These are phyloP conservation scores for Daboia siamensis DNA, from an alignment of 2,113 vertebrate species.

Conservation along the genomic window DNA sequence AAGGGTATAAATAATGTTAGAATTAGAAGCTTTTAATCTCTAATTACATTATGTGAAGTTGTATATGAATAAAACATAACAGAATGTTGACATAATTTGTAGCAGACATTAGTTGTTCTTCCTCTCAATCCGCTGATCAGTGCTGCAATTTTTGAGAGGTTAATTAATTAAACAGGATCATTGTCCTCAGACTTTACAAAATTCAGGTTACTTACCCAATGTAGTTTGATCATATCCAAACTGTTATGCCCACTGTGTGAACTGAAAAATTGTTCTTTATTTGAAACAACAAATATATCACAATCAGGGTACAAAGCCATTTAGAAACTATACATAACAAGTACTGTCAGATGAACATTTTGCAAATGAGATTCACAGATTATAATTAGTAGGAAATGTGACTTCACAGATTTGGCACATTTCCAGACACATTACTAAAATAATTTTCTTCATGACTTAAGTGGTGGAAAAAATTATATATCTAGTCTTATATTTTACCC, in stretches of 20 bases:
- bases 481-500: not conserved
- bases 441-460: slow-evolving; percentile 10
- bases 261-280: slow-evolving; percentile 30
- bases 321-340: slow-evolving; percentile 24
- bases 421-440: slow-evolving; percentile 26
- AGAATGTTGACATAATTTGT: slow-evolving; percentile 62
- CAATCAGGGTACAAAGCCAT: slow-evolving; percentile 24
- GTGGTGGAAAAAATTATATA: slow-evolving; percentile 1
- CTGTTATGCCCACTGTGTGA: slow-evolving; percentile 7
- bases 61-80: slow-evolving; percentile 65
- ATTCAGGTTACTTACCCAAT: slow-evolving; percentile 44
- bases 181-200: slow-evolving; percentile 38
- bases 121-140: slow-evolving; percentile 46
- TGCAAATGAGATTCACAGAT: not conserved
- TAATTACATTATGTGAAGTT: slow-evolving; percentile 60
- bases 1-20: slow-evolving; percentile 37
- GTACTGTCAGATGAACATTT: slow-evolving; percentile 16
- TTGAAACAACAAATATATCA: slow-evolving; percentile 47
- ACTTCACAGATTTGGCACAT: not conserved
- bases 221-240: slow-evolving; percentile 43
- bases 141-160: slow-evolving; percentile 50
- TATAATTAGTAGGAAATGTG: not conserved
- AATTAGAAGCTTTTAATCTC: slow-evolving; percentile 56
- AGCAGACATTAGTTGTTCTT: slow-evolving; percentile 55
- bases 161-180: slow-evolving; percentile 60